Percentiles rank a stretch among this genome's conserved stretches.
These are phyloP conservation scores for Babylonia areolata DNA, from an alignment of 1,140 invertebrate genomes.

Conservation along the genomic window DNA sequence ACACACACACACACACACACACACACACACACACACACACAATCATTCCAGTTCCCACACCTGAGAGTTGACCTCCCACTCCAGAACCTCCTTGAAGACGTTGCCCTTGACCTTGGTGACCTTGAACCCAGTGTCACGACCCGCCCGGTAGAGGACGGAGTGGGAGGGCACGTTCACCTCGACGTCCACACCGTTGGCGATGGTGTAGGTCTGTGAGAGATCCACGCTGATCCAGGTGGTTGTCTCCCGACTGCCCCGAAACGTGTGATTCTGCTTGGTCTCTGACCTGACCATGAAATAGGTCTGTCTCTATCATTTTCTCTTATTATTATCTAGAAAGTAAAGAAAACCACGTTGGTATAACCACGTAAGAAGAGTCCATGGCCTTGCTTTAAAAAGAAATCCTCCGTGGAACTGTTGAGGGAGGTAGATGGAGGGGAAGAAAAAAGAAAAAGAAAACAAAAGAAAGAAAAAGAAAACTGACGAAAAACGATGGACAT, in stretches of 20 bases:
- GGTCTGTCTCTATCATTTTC: too few species aligned
- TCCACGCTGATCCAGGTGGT: conserved; percentile 52
- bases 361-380: too few species aligned
- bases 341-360: too few species aligned
- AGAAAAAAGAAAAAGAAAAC: too few species aligned
- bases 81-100: conserved; percentile 49
- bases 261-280: conserved; percentile 48
- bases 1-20: too few species aligned
- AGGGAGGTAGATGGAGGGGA: too few species aligned
- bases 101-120: conserved; percentile 53
- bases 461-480: too few species aligned
- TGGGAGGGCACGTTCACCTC: conserved; percentile 47
- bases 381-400: too few species aligned
- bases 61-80: conserved; percentile 53
- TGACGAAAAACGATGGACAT: too few species aligned
- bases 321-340: too few species aligned
- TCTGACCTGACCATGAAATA: conserved; percentile 42
- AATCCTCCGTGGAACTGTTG: too few species aligned
- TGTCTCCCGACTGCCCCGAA: conserved; percentile 47
- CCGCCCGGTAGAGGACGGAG: conserved; percentile 47
- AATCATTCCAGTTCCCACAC: neutral
- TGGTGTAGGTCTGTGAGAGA: conserved; percentile 46
- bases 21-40: too few species aligned
- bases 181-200: conserved; percentile 46
- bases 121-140: conserved; percentile 50